Conservation (phyloP, 2,797 vertebrate genomes). For the Perodicticus potto region DNA sequence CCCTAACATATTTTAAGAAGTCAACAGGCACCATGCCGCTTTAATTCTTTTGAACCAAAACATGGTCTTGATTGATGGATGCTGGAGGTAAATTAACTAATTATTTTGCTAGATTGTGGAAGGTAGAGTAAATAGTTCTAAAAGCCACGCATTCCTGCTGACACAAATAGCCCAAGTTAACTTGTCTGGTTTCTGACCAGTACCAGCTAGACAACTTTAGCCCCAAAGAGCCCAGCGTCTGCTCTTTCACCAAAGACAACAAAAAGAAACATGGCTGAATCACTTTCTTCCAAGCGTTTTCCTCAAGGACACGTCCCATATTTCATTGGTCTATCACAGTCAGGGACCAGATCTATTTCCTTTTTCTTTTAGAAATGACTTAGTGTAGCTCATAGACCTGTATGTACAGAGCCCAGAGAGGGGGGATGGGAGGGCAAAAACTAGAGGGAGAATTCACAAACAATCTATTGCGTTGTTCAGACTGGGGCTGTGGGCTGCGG, state of each 20-base stretch:
- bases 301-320: not conserved
- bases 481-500: not conserved
- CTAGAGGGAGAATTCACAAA: not conserved
- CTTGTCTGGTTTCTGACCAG: not conserved
- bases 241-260: not conserved
- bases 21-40: not conserved
- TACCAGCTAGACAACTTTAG: not conserved
- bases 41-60: constrained; percentile 35
- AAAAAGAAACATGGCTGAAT: not conserved
- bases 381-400: not conserved
- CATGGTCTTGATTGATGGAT: not conserved
- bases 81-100: not conserved
- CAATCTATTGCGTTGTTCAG: not conserved
- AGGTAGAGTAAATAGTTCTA: not conserved
- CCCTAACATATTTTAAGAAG: too few species aligned
- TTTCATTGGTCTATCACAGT: not conserved
- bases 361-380: not conserved
- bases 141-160: not conserved
- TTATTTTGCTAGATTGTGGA: not conserved
- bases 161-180: not conserved
- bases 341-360: not conserved
- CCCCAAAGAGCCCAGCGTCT: not conserved
- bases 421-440: too few species aligned
- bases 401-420: too few species aligned
- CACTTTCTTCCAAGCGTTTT: not conserved